Conservation (phyloP, 2,797 vertebrate genomes). For the Antennarius maculatus region DNA sequence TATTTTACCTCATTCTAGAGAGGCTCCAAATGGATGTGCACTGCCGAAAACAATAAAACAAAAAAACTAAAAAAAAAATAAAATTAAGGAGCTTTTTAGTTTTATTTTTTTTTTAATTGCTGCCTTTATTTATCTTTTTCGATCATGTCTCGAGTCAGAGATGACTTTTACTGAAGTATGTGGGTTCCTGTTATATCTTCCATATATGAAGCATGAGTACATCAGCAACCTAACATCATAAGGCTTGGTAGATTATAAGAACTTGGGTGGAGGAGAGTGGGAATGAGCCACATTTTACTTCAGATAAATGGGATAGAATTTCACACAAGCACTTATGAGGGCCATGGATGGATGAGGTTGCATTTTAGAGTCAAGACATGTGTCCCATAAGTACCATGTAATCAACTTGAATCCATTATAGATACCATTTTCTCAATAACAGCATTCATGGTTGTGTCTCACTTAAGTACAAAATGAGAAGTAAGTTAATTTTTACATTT, state of each 20-base stretch:
- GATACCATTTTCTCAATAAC: constrained; percentile 49
- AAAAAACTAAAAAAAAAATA: not conserved
- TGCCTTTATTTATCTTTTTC: not conserved
- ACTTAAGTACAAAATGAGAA: constrained; percentile 38
- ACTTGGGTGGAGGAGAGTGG: constrained; percentile 43
- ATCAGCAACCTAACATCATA: constrained; percentile 26
- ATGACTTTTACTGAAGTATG: constrained; percentile 1
- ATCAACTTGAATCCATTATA: constrained; percentile 64
- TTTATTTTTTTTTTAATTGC: not conserved
- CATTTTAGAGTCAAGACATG: constrained; percentile 61
- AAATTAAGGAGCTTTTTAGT: not conserved
- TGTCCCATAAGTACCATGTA: constrained; percentile 68
- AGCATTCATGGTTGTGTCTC: constrained; percentile 40
- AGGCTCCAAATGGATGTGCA: not conserved
- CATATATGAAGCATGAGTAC: constrained; percentile 29
- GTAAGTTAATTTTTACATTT: constrained; percentile 5
- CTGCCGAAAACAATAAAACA: constrained; percentile 5
- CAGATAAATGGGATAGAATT: constrained; percentile 70
- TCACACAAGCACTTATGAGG: constrained; percentile 69
- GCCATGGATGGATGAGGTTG: constrained; percentile 61
- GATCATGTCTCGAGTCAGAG: constrained; percentile 3
- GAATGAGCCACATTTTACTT: constrained; percentile 65
- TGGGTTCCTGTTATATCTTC: constrained; percentile 6
- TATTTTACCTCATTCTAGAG: constrained; percentile 13
- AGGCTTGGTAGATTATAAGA: constrained; percentile 52